phyloP scores from a whole-genome alignment of 1,140 invertebrate species.

The Manduca sexta region DNA sequence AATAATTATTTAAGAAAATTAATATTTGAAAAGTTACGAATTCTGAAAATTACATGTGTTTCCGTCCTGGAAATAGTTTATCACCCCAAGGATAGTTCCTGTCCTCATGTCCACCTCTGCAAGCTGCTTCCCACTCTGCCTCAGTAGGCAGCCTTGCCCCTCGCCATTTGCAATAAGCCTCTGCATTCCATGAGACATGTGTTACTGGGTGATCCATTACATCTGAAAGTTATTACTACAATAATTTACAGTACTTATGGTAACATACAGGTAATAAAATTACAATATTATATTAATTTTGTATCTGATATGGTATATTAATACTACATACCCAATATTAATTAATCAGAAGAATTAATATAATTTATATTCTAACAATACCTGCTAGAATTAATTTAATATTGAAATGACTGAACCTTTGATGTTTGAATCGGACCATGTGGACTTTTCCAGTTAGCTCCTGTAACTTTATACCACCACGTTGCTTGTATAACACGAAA shows the following conservation, averaged over 20 bases:
- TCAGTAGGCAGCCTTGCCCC: slow-evolving; percentile 91
- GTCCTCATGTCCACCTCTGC: slow-evolving; percentile 83
- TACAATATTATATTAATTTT: no score
- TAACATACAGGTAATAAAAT: background rate
- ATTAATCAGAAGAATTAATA: no score
- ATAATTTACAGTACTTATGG: background rate
- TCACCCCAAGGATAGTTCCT: slow-evolving; percentile 95
- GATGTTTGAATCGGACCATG: slow-evolving; percentile 85
- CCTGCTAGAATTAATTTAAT: background rate
- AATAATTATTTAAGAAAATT: no score
- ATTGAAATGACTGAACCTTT: slow-evolving; percentile 52
- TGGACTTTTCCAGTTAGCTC: slow-evolving; percentile 87
- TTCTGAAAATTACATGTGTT: slow-evolving; percentile 88
- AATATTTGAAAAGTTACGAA: no score
- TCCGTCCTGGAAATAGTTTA: slow-evolving; percentile 83
- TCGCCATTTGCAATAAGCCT: slow-evolving; percentile 89
- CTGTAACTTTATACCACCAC: slow-evolving; percentile 92
- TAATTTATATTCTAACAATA: background rate
- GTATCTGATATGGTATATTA: no score
- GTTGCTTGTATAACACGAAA: slow-evolving; percentile 85
- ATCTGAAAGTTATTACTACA: slow-evolving; percentile 59
- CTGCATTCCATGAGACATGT: slow-evolving; percentile 95
- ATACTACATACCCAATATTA: no score
- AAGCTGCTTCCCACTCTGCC: slow-evolving; percentile 95
- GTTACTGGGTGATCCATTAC: slow-evolving; percentile 91